Base-by-base conservation (phyloP, 30 jellyfish, hydroid and myxozoan genomes). In the Aurelia aurita complex sp. Pacific region DNA sequence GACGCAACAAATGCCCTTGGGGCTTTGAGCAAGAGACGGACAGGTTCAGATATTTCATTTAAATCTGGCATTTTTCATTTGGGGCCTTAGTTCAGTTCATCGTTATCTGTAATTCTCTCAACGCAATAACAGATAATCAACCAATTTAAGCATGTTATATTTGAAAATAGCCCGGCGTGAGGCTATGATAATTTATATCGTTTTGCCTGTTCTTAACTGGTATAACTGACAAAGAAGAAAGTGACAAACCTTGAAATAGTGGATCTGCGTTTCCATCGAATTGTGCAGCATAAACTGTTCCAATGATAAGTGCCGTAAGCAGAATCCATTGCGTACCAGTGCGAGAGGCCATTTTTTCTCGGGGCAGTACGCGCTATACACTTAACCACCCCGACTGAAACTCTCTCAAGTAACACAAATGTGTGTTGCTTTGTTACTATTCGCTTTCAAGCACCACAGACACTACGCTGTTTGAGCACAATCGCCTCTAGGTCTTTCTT, bases 361-460 rank as follows among this genome's bases (percentile, higher is more conserved):
- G 92, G 92, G 92, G 92, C 92, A 84, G 92, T 66, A 84, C 83
- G 87, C 72, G 68, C 42, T 57, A 32, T 16, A 33, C 38, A 73
- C 87, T 60, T 40, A 57, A 84, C 92, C 92, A 87, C 92, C 92
- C 92, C 92, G 85, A 67, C 53, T 53, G 87, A 84, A 82, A 77
- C 81, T 51, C 87, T 78, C 87, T 90, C 96, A 87, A 87, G 82
- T 87, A 51, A 69, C 90, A 79, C 96, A 87, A 90, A 50, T 40
- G 15, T n/a, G 67, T 60, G 77, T 18, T 15, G 19, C 88, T 77
- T 84, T 87, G 90, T 87, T 40, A 90, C 72, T 87, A 90, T 90
- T 80, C 54, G 73, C 69, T 67, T 75, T 69, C 89, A 85, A 87
- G 91, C 59, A 66, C 55, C 74, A 33, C 38, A 52, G 63, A 34